Conservation (phyloP, 2,113 vertebrate genomes). For the Phoenicopterus ruber region DNA sequence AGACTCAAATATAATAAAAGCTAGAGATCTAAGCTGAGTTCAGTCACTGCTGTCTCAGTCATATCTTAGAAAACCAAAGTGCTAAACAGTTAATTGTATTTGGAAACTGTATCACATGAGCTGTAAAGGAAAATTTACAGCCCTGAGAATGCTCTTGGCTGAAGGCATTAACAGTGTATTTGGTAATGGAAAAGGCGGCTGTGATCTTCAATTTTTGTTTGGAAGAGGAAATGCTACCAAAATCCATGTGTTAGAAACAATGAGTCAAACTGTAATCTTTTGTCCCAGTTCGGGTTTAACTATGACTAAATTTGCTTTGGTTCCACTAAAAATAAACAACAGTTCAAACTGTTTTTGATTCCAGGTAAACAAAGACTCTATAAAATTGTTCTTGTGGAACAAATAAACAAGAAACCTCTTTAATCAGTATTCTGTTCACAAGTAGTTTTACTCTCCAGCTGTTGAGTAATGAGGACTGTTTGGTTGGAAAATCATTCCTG, state of each 20-base stretch:
- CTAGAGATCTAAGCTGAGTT: not conserved
- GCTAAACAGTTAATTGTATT: not conserved
- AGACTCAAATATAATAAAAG: not conserved
- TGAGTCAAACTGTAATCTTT: not conserved
- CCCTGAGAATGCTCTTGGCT: not conserved
- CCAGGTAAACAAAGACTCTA: not conserved
- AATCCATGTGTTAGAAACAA: not conserved
- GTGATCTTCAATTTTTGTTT: not conserved
- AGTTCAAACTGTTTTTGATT: not conserved
- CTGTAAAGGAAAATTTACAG: not conserved
- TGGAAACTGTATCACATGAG: not conserved
- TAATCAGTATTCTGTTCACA: not conserved
- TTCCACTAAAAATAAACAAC: not conserved
- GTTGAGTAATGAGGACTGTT: not conserved
- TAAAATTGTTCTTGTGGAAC: not conserved
- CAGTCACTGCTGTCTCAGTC: not conserved
- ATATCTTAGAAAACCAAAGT: not conserved
- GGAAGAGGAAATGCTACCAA: not conserved
- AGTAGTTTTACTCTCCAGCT: not conserved
- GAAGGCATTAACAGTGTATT: not conserved
- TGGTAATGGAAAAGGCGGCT: not conserved
- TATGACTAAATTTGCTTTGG: not conserved
- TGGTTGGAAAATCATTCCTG: not conserved
- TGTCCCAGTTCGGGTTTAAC: not conserved
- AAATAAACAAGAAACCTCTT: not conserved